Conservation (phyloP, 2,888 invertebrate species). For the Epinotia brunnichana region DNA sequence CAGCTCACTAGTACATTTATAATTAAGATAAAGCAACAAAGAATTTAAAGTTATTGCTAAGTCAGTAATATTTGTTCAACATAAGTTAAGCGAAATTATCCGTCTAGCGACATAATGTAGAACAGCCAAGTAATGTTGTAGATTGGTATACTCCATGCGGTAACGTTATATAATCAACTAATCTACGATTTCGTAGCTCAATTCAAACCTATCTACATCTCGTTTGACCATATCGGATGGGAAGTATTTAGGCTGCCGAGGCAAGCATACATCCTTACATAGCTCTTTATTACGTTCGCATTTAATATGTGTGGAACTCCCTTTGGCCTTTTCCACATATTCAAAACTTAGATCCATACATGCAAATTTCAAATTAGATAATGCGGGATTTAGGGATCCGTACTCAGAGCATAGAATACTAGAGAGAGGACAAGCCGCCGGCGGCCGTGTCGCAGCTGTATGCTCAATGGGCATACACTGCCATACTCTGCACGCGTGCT, state of each 20-base stretch:
- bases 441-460: too few species aligned
- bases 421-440: too few species aligned
- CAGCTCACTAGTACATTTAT: too few species aligned
- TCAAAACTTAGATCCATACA: neutral
- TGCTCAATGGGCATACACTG: too few species aligned
- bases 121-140: neutral
- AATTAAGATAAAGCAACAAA: too few species aligned
- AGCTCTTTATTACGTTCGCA: constrained; percentile 2
- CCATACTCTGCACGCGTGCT: too few species aligned
- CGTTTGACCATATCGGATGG: constrained; percentile 27
- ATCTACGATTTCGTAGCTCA: neutral
- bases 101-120: neutral
- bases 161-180: constrained; percentile 14
- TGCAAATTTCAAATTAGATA: neutral
- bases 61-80: too few species aligned
- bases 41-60: too few species aligned
- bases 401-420: too few species aligned
- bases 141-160: neutral
- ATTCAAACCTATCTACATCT: constrained; percentile 6
- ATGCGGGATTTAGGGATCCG: neutral
- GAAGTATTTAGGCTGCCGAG: constrained; percentile 20
- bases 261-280: constrained; percentile 17
- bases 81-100: too few species aligned
- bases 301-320: neutral
- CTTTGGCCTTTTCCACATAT: neutral